Conservation (phyloP, 2,888 invertebrate species). For the Ophraella communa region DNA sequence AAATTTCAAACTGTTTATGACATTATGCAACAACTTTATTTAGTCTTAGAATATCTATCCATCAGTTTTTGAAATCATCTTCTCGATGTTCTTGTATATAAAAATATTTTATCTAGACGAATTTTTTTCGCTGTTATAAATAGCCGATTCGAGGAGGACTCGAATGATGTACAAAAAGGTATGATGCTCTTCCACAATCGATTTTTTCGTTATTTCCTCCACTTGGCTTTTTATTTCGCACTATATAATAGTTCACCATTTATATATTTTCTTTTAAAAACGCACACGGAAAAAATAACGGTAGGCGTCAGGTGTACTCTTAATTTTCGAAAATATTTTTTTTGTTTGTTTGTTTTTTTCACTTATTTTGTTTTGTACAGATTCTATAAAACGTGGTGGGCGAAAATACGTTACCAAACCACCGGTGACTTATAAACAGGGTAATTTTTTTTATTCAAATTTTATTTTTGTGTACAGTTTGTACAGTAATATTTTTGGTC, state of each 20-base stretch:
- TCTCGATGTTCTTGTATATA: constrained; percentile 10
- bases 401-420: constrained; percentile 61
- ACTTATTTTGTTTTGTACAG: constrained; percentile 57
- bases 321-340: constrained; percentile 2
- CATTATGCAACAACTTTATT: not conserved
- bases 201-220: not conserved
- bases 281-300: not conserved
- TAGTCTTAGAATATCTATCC: not conserved
- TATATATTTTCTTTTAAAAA: too few relatives aligned
- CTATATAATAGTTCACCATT: too few relatives aligned
- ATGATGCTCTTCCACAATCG: not conserved
- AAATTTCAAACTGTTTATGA: too few relatives aligned
- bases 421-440: constrained; percentile 64
- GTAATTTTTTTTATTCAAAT: constrained; percentile 56
- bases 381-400: constrained; percentile 63
- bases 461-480: constrained; percentile 22
- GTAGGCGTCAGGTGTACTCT: not conserved
- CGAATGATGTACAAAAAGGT: not conserved
- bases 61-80: not conserved
- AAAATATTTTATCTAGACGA: constrained; percentile 11
- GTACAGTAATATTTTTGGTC: constrained; percentile 20
- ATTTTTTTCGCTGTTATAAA: constrained; percentile 9
- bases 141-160: constrained; percentile 2
- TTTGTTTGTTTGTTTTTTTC: constrained; percentile 31
- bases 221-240: not conserved